Evolutionary conservation across 2,113 vertebrate species (phyloP).

Genomic region (Excalfactoria chinensis): DNA sequence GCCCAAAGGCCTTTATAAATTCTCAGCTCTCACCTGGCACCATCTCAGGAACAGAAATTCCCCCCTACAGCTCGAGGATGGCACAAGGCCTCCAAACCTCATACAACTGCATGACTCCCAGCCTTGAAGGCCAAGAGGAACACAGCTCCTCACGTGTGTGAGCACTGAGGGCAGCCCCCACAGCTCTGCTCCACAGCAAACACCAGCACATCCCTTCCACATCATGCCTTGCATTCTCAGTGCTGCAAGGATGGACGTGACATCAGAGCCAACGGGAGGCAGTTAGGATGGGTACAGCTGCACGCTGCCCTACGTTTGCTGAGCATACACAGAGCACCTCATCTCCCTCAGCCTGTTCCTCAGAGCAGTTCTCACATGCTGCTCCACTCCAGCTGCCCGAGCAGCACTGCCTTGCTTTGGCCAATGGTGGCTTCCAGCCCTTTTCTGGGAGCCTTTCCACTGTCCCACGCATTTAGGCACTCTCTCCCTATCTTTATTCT

Average conservation of each 20-base stretch:
- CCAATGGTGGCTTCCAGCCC: not conserved
- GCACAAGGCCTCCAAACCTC: not conserved
- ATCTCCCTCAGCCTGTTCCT: too few relatives aligned
- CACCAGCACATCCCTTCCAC: not conserved
- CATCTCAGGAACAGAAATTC: not conserved
- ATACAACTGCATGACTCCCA: not conserved
- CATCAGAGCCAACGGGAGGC: not conserved
- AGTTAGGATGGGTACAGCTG: not conserved
- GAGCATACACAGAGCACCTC: not conserved
- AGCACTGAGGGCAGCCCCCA: not conserved
- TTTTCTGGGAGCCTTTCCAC: not conserved
- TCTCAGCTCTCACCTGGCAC: not conserved
- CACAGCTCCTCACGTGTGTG: fast-evolving
- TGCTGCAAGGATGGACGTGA: not conserved
- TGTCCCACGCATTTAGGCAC: not conserved
- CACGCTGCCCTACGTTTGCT: not conserved
- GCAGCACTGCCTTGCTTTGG: fast-evolving
- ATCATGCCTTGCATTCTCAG: not conserved
- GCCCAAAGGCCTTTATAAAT: not conserved
- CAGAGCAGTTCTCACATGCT: not conserved
- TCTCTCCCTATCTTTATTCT: conserved; percentile 46
- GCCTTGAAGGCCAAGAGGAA: not conserved
- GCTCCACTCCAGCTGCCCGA: not conserved
- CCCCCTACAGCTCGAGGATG: not conserved
- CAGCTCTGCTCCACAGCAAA: not conserved